Percentiles rank a stretch among this genome's conserved stretches.
These are phyloP conservation scores for Ceriagrion tenellum DNA, from an alignment of 2,888 invertebrate species.

Conservation along the genomic window DNA sequence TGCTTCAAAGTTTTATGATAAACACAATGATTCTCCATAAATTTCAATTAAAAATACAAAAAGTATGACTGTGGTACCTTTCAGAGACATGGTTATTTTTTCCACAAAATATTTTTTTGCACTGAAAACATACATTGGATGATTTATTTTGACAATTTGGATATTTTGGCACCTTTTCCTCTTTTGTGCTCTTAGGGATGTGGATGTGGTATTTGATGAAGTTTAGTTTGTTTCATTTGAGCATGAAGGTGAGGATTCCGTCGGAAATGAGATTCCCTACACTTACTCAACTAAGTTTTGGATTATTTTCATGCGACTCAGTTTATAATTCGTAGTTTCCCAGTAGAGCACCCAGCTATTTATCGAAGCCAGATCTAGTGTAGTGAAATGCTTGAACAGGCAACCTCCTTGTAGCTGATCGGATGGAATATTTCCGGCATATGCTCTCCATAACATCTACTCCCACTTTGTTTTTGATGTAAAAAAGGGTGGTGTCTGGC, in stretches of 20 bases:
- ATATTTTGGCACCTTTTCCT: background rate
- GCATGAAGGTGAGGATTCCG: background rate
- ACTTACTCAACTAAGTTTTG: background rate
- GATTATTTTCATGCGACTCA: background rate
- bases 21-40: background rate
- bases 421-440: background rate
- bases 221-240: background rate
- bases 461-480: constrained; percentile 10
- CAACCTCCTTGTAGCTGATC: background rate
- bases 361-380: constrained; percentile 12
- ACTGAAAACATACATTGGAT: background rate
- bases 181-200: background rate
- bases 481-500: constrained; percentile 10
- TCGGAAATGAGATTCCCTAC: background rate
- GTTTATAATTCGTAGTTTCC: background rate
- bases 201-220: background rate
- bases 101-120: background rate
- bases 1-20: background rate
- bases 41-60: background rate
- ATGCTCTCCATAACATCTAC: background rate
- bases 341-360: background rate
- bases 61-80: background rate
- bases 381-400: constrained; percentile 15
- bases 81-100: background rate
- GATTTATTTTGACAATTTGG: background rate